Conservation (phyloP, 1,140 invertebrate species). For the Lucilia cuprina region DNA sequence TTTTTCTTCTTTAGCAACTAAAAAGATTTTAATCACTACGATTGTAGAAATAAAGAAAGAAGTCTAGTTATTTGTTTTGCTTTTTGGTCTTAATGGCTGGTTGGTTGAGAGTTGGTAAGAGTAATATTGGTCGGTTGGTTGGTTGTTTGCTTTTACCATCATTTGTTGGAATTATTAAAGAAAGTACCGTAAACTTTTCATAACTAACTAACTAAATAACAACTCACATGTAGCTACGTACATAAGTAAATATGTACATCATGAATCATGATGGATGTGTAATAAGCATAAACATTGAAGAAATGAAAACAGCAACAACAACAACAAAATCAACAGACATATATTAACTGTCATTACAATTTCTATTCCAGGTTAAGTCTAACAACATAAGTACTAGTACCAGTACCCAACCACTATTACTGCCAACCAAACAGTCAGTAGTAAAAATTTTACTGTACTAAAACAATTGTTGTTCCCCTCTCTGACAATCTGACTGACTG, state of each 20-base stretch:
- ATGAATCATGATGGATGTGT: too few species aligned
- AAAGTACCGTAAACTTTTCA: not conserved
- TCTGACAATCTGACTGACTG: too few species aligned
- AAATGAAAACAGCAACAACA: not conserved
- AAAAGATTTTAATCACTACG: not conserved
- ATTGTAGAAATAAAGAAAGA: not conserved
- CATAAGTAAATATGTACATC: too few species aligned
- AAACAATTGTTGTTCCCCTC: not conserved
- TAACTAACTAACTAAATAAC: too few species aligned
- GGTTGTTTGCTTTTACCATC: not conserved
- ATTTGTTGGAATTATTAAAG: not conserved
- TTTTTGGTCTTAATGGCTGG: not conserved
- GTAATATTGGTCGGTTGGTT: not conserved
- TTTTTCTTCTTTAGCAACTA: too few species aligned
- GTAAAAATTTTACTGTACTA: not conserved
- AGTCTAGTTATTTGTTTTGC: not conserved
- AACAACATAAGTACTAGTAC: not conserved
- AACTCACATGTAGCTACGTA: too few species aligned
- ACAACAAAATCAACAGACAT: constrained; percentile 16
- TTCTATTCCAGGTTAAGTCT: not conserved
- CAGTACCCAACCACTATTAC: not conserved
- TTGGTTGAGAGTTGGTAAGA: not conserved
- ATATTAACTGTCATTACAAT: constrained; percentile 31
- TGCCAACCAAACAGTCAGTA: not conserved
- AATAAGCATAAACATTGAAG: too few species aligned